Evolutionary conservation across 2,113 vertebrate species (phyloP).

Genomic region (Motacilla tschutschensis): DNA sequence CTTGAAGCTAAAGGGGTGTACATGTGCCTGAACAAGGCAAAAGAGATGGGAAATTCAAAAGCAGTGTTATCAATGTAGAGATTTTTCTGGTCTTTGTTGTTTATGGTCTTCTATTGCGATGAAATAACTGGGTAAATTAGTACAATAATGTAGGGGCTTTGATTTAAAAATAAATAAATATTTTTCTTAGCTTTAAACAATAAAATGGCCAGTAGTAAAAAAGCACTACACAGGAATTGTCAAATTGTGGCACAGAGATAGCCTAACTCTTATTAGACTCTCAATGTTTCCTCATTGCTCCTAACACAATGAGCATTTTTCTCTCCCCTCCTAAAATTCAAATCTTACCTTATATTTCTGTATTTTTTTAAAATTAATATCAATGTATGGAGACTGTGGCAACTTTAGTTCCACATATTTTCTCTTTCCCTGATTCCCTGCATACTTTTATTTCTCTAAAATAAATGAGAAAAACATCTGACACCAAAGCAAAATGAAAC

Average conservation of each 20-base stretch:
- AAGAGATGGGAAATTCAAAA: background rate
- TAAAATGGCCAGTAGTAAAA: background rate
- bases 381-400: background rate
- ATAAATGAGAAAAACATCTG: background rate
- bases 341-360: background rate
- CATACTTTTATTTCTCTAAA: background rate
- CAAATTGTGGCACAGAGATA: background rate
- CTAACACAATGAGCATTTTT: background rate
- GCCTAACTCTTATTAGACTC: background rate
- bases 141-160: background rate
- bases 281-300: background rate
- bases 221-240: background rate
- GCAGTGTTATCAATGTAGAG: background rate
- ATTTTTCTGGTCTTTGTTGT: background rate
- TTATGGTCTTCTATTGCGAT: background rate
- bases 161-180: background rate
- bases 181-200: background rate
- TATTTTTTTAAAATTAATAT: background rate
- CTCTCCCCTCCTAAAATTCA: background rate
- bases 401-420: background rate
- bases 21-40: background rate
- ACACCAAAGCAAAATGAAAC: background rate
- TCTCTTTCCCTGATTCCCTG: background rate
- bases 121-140: background rate
- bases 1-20: background rate